Percentiles rank a stretch among this genome's conserved stretches.
These are phyloP conservation scores for Lydus trimaculatus DNA, from an alignment of 2,888 invertebrate genomes.

Conservation along the genomic window DNA sequence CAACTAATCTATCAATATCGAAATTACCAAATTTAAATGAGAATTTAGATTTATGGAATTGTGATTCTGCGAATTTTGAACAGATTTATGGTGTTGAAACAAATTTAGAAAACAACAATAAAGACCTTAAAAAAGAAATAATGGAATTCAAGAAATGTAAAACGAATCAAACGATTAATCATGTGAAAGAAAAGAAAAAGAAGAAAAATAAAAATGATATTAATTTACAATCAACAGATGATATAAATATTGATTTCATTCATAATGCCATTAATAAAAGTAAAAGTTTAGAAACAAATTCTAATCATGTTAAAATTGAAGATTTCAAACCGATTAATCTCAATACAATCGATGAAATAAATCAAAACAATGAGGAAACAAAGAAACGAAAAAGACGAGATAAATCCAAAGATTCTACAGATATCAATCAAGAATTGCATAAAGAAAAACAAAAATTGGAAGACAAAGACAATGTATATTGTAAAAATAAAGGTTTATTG, in stretches of 20 bases:
- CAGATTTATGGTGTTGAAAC: slow-evolving; percentile 41
- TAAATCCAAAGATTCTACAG: slow-evolving; percentile 13
- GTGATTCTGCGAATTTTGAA: slow-evolving; percentile 45
- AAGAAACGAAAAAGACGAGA: slow-evolving; percentile 22
- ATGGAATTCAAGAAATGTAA: slow-evolving; percentile 30
- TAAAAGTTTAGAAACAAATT: slow-evolving; percentile 20
- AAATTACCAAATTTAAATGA: slow-evolving; percentile 58
- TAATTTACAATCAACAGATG: not conserved
- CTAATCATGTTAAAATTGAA: slow-evolving; percentile 18
- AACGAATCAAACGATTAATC: slow-evolving; percentile 3
- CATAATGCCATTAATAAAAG: slow-evolving; percentile 23
- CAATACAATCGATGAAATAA: slow-evolving; percentile 14
- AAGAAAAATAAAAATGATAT: slow-evolving; percentile 18
- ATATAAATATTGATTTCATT: slow-evolving; percentile 3
- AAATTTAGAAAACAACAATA: slow-evolving; percentile 6
- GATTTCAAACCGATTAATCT: not conserved
- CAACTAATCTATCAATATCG: slow-evolving; percentile 62
- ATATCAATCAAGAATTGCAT: not conserved
- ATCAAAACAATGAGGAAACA: slow-evolving; percentile 11
- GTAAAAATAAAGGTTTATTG: slow-evolving; percentile 53
- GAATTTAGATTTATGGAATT: slow-evolving; percentile 48
- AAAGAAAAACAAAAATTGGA: slow-evolving; percentile 54
- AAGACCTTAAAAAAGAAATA: slow-evolving; percentile 33
- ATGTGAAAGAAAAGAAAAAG: slow-evolving; percentile 14
- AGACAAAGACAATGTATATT: slow-evolving; percentile 29